A percentile compares a stretch with the other conserved stretches of the same genome.
These are phyloP conservation scores for Fopius arisanus DNA, from an alignment of 1,140 invertebrate species.

Conservation along the genomic window DNA sequence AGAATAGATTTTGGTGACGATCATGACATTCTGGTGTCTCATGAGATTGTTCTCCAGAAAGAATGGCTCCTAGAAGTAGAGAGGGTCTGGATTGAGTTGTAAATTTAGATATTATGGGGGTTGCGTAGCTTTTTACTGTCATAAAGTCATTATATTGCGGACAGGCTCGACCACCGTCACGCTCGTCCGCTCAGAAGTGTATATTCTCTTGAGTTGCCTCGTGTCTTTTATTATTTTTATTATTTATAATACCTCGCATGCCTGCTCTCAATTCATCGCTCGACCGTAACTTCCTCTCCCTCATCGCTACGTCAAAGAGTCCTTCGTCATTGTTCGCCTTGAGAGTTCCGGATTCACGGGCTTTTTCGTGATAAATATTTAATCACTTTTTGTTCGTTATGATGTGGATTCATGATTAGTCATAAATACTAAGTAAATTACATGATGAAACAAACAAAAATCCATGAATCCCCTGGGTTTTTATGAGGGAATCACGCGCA, in stretches of 20 bases:
- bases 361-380: background rate
- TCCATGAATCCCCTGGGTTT: background rate
- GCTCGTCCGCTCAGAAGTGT: constrained; percentile 1
- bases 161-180: constrained; percentile 35
- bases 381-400: background rate
- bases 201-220: background rate
- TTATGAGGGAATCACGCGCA: no score
- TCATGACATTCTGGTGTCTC: no score
- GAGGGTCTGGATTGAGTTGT: background rate
- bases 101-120: background rate
- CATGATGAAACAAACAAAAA: background rate
- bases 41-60: no score
- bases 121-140: constrained; percentile 20
- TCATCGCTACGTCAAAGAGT: background rate
- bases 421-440: background rate
- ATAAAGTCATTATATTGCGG: constrained; percentile 44
- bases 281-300: background rate
- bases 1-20: no score
- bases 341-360: background rate
- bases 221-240: no score
- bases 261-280: constrained; percentile 6
- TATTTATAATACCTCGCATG: constrained; percentile 1
- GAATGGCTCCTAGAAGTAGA: background rate
- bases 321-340: background rate
- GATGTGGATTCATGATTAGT: background rate